These are phyloP conservation scores for Zaprionus tsacasi DNA, from an alignment of 1,140 invertebrate genomes.

Conservation along the genomic window DNA sequence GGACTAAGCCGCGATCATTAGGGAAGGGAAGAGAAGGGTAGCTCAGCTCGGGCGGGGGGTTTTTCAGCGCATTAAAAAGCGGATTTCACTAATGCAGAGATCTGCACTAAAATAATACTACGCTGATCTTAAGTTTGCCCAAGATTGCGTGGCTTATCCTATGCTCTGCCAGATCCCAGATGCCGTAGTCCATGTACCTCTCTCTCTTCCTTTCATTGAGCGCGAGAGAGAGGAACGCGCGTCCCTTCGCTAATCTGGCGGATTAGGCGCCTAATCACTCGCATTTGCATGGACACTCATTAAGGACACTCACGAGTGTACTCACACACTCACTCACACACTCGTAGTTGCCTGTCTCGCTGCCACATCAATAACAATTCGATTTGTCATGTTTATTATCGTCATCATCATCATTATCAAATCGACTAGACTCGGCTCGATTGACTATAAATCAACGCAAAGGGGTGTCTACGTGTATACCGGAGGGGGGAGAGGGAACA, in stretches of 20 bases:
- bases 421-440: constrained; percentile 58
- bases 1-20: constrained; percentile 46
- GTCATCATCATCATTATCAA: constrained; percentile 48
- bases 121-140: constrained; percentile 2
- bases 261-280: constrained; percentile 35
- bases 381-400: constrained; percentile 55
- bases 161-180: too few relatives aligned
- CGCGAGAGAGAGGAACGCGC: not conserved
- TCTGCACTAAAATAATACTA: constrained; percentile 20
- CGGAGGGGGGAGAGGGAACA: not conserved
- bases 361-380: constrained; percentile 41
- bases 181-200: not conserved
- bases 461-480: not conserved
- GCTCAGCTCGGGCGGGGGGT: constrained; percentile 5
- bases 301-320: constrained; percentile 18
- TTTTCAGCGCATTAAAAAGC: constrained; percentile 58
- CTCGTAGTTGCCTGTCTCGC: not conserved
- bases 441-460: constrained; percentile 62
- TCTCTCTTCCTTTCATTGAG: constrained; percentile 34
- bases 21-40: constrained; percentile 44
- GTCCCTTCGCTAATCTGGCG: constrained; percentile 16
- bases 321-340: not conserved
- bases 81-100: constrained; percentile 48
- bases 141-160: constrained; percentile 54
- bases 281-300: constrained; percentile 39